Evolutionary conservation across 1,140 invertebrate genomes (phyloP).

Genomic region (Rhyzopertha dominica): DNA sequence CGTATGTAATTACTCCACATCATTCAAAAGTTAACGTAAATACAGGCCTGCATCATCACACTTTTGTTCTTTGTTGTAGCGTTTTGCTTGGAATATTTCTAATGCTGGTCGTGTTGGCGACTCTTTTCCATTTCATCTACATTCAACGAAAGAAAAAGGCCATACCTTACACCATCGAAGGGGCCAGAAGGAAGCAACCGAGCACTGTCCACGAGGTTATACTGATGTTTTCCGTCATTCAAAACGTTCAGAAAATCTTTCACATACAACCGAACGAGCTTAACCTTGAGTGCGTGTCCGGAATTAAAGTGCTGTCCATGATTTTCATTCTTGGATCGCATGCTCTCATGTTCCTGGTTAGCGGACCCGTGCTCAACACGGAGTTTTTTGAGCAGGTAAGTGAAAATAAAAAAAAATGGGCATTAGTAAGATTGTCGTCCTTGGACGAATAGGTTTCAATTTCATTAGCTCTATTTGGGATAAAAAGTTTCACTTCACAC

Average conservation of each 20-base stretch:
- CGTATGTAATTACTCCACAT: too few species aligned
- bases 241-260: constrained; percentile 56
- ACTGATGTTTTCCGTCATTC: constrained; percentile 55
- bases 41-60: too few species aligned
- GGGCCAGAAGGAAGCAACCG: constrained; percentile 11
- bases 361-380: constrained; percentile 58
- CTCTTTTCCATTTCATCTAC: constrained; percentile 24
- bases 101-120: constrained; percentile 25
- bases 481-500: too few species aligned
- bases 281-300: constrained; percentile 59
- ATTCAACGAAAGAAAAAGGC: constrained; percentile 16
- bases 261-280: constrained; percentile 55
- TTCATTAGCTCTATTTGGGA: too few species aligned
- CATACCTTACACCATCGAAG: constrained; percentile 16
- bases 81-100: constrained; percentile 35
- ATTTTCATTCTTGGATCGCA: constrained; percentile 59
- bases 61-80: constrained; percentile 29
- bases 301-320: constrained; percentile 62
- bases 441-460: too few species aligned
- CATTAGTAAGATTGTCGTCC: neutral
- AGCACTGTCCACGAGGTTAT: constrained; percentile 44
- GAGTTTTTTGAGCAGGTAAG: constrained; percentile 55
- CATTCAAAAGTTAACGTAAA: too few species aligned
- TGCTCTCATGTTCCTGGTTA: constrained; percentile 57
- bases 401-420: neutral